phyloP scores from a whole-genome alignment of 1,140 invertebrate species.

The Calycopis cecrops region DNA sequence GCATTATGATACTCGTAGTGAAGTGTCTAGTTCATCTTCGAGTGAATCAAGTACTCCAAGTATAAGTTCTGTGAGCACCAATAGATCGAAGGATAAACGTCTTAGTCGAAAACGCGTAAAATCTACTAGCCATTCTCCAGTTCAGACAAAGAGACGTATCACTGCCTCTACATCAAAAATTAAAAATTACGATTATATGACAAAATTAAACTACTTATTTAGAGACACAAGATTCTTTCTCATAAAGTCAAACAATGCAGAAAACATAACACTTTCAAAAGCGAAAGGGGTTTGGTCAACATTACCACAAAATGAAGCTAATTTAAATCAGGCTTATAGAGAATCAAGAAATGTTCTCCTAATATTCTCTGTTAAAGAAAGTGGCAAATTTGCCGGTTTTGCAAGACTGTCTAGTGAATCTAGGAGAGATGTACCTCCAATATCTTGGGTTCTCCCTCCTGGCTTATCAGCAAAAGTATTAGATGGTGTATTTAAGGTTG shows the following conservation, averaged over 20 bases:
- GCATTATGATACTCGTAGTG: constrained; percentile 84
- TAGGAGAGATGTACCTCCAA: constrained; percentile 89
- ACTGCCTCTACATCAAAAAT: constrained; percentile 60
- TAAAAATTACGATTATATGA: constrained; percentile 89
- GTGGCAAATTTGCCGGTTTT: constrained; percentile 95
- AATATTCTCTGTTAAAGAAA: constrained; percentile 98
- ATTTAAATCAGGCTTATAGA: constrained; percentile 94
- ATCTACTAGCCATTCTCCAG: constrained; percentile 72
- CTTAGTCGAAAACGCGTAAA: constrained; percentile 71
- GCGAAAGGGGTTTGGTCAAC: constrained; percentile 98
- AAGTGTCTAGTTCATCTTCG: constrained; percentile 84
- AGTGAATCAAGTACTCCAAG: constrained; percentile 81
- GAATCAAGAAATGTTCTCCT: constrained; percentile 95
- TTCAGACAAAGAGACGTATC: constrained; percentile 71
- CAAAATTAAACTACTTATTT: constrained; percentile 95
- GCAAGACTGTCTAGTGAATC: constrained; percentile 92
- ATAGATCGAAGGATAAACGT: constrained; percentile 71
- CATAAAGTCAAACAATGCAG: constrained; percentile 98
- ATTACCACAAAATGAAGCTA: constrained; percentile 96
- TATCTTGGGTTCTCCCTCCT: constrained; percentile 97
- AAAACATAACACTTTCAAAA: constrained; percentile 96
- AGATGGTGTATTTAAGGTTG: constrained; percentile 96
- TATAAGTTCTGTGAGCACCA: constrained; percentile 82
- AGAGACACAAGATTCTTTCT: constrained; percentile 96
- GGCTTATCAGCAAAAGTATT: constrained; percentile 94